phyloP scores from a whole-genome alignment of 2,888 invertebrate species.

The Leucophenga maculata region DNA sequence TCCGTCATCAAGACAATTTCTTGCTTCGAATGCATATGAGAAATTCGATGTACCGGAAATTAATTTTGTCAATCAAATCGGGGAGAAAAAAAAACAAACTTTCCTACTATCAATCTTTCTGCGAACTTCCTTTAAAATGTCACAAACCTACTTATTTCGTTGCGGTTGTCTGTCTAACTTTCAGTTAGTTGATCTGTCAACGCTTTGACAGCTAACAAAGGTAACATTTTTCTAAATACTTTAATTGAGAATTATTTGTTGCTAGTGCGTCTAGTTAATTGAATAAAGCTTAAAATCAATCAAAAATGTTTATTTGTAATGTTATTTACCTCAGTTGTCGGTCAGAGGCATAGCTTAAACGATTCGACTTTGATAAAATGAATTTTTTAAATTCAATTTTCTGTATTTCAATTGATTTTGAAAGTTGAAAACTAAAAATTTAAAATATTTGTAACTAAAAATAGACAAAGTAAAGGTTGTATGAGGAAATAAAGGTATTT shows the following conservation, averaged over 20 bases:
- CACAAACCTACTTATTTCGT: slow-evolving; percentile 28
- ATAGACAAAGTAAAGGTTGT: too few relatives aligned
- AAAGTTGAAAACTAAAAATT: too few relatives aligned
- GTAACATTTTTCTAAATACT: slow-evolving; percentile 13
- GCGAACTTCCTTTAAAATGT: slow-evolving; percentile 11
- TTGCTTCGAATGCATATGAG: slow-evolving; percentile 15
- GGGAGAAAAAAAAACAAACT: neutral
- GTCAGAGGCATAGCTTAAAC: slow-evolving; percentile 3
- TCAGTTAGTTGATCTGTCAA: slow-evolving; percentile 6
- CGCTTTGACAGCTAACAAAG: slow-evolving; percentile 1
- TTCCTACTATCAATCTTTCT: neutral
- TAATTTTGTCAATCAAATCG: slow-evolving; percentile 55
- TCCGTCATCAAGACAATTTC: neutral
- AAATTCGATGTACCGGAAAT: slow-evolving; percentile 53
- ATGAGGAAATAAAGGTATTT: too few relatives aligned
- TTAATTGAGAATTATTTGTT: neutral
- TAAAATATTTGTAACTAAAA: too few relatives aligned
- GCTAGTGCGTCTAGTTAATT: neutral
- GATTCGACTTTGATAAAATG: slow-evolving; percentile 12
- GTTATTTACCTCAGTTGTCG: slow-evolving; percentile 10
- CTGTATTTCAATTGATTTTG: too few relatives aligned
- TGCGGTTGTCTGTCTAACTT: neutral
- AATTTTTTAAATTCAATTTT: too few relatives aligned
- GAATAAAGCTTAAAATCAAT: slow-evolving; percentile 14
- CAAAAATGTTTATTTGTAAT: slow-evolving; percentile 10